Percentiles rank a stretch among this genome's conserved stretches.
Conservation (phyloP, 2,113 vertebrate species). For the Astatoreochromis straeleni region DNA sequence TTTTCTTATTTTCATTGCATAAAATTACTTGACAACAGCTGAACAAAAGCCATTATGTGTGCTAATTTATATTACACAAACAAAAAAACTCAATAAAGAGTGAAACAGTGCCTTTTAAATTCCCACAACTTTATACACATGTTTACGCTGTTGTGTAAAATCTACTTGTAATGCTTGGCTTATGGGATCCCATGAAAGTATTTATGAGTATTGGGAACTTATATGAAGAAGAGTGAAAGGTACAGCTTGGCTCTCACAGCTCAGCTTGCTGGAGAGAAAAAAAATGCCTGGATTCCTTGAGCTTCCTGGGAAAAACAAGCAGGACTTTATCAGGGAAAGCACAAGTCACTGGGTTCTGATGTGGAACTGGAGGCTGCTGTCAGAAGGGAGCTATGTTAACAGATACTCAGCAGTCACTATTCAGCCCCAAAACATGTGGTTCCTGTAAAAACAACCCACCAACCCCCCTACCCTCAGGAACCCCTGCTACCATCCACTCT, state of each 20-base stretch:
- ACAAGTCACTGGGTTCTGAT: conserved; percentile 49
- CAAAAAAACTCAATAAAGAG: not conserved
- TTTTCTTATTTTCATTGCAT: not conserved
- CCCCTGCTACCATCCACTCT: conserved; percentile 27
- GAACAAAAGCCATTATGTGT: not conserved
- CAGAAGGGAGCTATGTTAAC: conserved; percentile 44
- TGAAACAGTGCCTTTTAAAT: not conserved
- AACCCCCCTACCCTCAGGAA: not conserved
- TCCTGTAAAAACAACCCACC: conserved; percentile 60
- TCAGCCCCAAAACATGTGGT: conserved; percentile 63
- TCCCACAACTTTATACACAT: not conserved
- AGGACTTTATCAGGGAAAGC: conserved; percentile 56
- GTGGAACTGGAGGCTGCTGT: conserved; percentile 53
- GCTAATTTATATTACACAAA: conserved; percentile 1
- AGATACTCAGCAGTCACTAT: conserved; percentile 59
- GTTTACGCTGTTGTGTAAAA: conserved; percentile 21
- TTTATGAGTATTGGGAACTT: conserved; percentile 55
- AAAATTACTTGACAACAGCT: not conserved
- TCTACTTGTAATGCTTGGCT: conserved; percentile 36
- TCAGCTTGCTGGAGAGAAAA: not conserved
- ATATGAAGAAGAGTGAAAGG: conserved; percentile 32
- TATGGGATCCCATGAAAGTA: conserved; percentile 53
- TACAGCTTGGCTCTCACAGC: conserved; percentile 36
- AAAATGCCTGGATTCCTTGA: conserved; percentile 22
- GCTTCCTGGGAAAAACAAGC: conserved; percentile 56